phyloP scores from a whole-genome alignment of 2,888 invertebrate species.

The Ormyrus thymus region DNA sequence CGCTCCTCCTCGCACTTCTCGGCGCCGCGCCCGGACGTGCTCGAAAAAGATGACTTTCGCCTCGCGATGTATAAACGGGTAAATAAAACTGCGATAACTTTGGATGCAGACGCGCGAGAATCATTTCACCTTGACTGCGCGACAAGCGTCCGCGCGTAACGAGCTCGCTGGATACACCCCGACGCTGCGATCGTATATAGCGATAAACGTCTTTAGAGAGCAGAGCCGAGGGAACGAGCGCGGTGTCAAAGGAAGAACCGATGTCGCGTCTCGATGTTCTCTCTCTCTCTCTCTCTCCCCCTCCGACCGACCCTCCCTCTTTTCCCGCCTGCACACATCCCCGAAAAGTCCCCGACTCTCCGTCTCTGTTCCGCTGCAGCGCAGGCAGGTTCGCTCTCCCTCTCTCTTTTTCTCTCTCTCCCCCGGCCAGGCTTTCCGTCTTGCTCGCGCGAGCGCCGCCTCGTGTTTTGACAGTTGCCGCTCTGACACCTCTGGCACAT shows the following conservation, averaged over 20 bases:
- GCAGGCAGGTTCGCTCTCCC: conserved; percentile 35
- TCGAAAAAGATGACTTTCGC: too few relatives aligned
- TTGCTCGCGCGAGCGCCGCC: conserved; percentile 22
- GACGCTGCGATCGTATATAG: conserved; percentile 50
- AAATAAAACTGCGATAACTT: too few relatives aligned
- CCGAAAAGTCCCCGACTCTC: conserved; percentile 59
- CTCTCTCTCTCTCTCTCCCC: conserved; percentile 49
- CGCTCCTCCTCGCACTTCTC: too few relatives aligned
- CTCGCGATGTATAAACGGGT: too few relatives aligned
- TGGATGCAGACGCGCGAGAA: too few relatives aligned
- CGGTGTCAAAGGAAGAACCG: conserved; percentile 24
- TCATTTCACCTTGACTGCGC: not conserved
- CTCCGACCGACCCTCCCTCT: conserved; percentile 60
- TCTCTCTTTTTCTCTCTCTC: not conserved
- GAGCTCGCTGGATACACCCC: conserved; percentile 33
- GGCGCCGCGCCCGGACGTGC: too few relatives aligned
- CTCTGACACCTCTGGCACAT: conserved; percentile 74
- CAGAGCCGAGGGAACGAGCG: conserved; percentile 19
- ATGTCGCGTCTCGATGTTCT: conserved; percentile 51
- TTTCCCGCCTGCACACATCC: conserved; percentile 50
- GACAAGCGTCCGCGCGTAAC: conserved; percentile 43
- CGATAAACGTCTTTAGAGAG: conserved; percentile 64
- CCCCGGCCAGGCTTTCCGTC: conserved; percentile 1
- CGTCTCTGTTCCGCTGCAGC: conserved; percentile 57
- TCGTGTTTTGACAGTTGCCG: conserved; percentile 75